phyloP scores from a whole-genome alignment of 2,888 invertebrate species.

The Xylota sylvarum region DNA sequence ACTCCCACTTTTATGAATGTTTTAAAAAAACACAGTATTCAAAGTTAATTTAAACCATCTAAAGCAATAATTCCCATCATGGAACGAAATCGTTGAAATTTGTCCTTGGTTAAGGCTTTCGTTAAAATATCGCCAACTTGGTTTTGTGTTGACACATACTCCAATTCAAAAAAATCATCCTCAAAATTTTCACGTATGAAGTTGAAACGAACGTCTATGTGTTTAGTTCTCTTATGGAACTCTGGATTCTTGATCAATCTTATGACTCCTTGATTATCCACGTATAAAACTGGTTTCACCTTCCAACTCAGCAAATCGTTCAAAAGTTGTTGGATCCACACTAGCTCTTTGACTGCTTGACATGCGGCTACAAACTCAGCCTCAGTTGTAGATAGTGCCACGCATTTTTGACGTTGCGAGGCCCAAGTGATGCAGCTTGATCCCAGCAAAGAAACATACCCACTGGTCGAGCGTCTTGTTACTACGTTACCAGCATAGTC shows the following conservation, averaged over 20 bases:
- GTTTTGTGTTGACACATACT: slow-evolving; percentile 39
- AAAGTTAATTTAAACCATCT: neutral
- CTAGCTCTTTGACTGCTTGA: slow-evolving; percentile 48
- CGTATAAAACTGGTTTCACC: slow-evolving; percentile 59
- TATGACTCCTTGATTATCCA: slow-evolving; percentile 57
- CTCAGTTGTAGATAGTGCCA: too few relatives aligned
- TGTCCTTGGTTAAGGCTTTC: slow-evolving; percentile 38
- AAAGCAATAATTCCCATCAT: slow-evolving; percentile 39
- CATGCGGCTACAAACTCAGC: too few relatives aligned
- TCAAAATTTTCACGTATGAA: slow-evolving; percentile 38
- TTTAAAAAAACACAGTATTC: slow-evolving; percentile 1
- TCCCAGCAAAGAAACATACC: slow-evolving; percentile 45
- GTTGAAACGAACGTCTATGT: slow-evolving; percentile 57
- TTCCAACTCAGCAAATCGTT: slow-evolving; percentile 22
- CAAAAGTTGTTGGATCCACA: slow-evolving; percentile 46
- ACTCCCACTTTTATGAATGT: slow-evolving; percentile 35
- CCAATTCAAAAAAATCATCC: slow-evolving; percentile 28
- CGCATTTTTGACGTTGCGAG: too few relatives aligned
- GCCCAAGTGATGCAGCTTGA: too few relatives aligned
- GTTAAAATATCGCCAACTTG: slow-evolving; percentile 35
- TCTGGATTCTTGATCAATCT: slow-evolving; percentile 58
- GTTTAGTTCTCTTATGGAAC: slow-evolving; percentile 62
- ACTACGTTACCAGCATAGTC: too few relatives aligned
- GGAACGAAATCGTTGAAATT: slow-evolving; percentile 49
- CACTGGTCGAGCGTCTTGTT: too few relatives aligned